A percentile compares a stretch with the other conserved stretches of the same genome.
Evolutionary conservation across 2,797 vertebrate species (phyloP).

Genomic region (Oreonectes daqikongensis): DNA sequence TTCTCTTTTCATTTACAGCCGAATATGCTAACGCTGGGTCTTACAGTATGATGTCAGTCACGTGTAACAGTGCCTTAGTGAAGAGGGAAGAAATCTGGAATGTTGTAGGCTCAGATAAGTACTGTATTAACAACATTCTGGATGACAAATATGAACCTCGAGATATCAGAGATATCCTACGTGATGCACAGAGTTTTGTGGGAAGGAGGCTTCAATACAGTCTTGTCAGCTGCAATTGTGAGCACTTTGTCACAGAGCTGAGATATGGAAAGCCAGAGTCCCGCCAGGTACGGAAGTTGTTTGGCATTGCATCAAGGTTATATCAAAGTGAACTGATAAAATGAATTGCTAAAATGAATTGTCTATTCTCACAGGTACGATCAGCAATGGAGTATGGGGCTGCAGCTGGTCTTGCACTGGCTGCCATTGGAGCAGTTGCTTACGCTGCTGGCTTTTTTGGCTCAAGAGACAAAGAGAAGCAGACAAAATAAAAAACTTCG

Average conservation of each 20-base stretch:
- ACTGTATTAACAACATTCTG: slow-evolving; percentile 80
- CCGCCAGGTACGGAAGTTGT: slow-evolving; percentile 73
- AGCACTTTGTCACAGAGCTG: slow-evolving; percentile 85
- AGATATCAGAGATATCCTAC: slow-evolving; percentile 65
- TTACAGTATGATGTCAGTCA: slow-evolving; percentile 81
- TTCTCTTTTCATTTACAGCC: slow-evolving; percentile 59
- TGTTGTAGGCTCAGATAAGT: slow-evolving; percentile 72
- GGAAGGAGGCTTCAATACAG: slow-evolving; percentile 74
- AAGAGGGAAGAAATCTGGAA: slow-evolving; percentile 77
- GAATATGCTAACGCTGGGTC: slow-evolving; percentile 69
- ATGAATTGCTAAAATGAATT: slow-evolving; percentile 34
- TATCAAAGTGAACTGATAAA: neutral
- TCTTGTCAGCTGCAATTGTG: slow-evolving; percentile 81
- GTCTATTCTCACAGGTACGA: slow-evolving; percentile 66
- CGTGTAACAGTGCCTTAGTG: slow-evolving; percentile 78
- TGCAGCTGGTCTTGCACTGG: neutral
- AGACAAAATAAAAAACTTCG: slow-evolving; percentile 53
- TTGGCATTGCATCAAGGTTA: no score
- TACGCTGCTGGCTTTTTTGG: slow-evolving; percentile 57
- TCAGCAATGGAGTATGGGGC: slow-evolving; percentile 54
- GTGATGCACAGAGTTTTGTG: slow-evolving; percentile 69
- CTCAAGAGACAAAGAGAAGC: slow-evolving; percentile 61
- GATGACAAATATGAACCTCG: slow-evolving; percentile 71
- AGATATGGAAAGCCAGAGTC: slow-evolving; percentile 82
- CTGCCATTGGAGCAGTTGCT: slow-evolving; percentile 54